Base-by-base conservation (phyloP, 2,113 vertebrate species). In the Nematolebias whitei region DNA sequence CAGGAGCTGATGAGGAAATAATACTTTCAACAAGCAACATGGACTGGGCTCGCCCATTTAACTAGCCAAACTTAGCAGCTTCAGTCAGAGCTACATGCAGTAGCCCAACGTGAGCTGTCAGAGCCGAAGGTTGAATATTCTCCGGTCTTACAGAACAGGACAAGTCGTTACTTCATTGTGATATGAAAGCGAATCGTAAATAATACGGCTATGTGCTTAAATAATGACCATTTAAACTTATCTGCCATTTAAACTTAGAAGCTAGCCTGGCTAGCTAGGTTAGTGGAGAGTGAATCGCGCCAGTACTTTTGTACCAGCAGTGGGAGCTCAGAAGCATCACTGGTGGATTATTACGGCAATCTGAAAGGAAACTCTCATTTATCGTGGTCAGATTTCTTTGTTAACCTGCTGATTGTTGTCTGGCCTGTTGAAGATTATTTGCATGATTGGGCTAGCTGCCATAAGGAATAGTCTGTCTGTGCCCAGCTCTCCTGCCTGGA, bases 1-100 rank as follows among this genome's bases (percentile, higher is more conserved):
- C 9, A 16, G 26, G 2, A 51, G 19, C 16, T 1, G 23, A 12
- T 41, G 39, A 23, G 48, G 39, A 40, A 62, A 51, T 44, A 7
- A 1, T 59, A 44, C 57, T 26, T 23, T 45, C n/a, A 63, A 61
- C 49, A 76, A 52, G 40, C 24, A n/a, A 23, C 38, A 40, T 19
- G 35, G 26, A 57, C 22, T 47, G 84, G 82, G 40, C 85, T 88
- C 88, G 84, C 84, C 89, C 87, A 79, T 85, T 80, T 86, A 77
- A 84, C 68, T 64, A 79, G 84, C 84, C 57, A 23, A 64, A 77
- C 47, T 71, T 85, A n/a, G n/a, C 83, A 16, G 71, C 72, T 39
- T 47, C 47, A 11, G 5, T 45, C 50, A 12, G 5, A 14, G 79
- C 80, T 87, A 75, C 35, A 64, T 67, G 66, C 68, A 49, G 2